Conservation (phyloP, 2,113 vertebrate genomes). For the Rostratula benghalensis region DNA sequence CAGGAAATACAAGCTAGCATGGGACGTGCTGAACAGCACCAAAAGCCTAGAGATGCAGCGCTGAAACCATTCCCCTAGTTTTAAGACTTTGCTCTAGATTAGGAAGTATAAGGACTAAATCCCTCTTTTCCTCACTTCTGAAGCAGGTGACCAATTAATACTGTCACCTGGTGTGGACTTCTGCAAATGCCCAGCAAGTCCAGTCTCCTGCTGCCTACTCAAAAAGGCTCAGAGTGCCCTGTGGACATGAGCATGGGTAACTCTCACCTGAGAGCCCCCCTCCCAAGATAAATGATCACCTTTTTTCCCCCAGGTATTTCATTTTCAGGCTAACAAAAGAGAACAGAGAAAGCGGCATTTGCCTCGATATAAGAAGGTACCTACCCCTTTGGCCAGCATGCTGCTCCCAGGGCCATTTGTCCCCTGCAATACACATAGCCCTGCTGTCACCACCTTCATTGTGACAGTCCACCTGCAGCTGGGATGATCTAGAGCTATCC, state of each 20-base stretch:
- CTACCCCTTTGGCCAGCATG: background rate
- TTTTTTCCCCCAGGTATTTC: background rate
- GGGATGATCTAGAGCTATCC: background rate
- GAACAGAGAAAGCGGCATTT: background rate
- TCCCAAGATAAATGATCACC: fast-evolving
- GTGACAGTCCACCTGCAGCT: background rate
- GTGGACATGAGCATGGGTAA: background rate
- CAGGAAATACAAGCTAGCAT: background rate
- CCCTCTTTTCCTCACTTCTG: background rate
- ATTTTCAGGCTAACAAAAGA: background rate
- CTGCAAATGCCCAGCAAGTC: background rate
- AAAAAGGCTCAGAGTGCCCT: background rate
- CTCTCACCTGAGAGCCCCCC: background rate
- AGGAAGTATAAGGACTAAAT: background rate
- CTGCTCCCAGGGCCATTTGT: fast-evolving
- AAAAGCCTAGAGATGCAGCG: fast-evolving
- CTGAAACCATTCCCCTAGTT: background rate
- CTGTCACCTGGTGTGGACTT: fast-evolving
- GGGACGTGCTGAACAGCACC: background rate
- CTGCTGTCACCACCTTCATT: background rate
- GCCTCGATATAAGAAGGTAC: no score
- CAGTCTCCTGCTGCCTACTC: background rate
- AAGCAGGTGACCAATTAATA: background rate
- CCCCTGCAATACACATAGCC: no score
- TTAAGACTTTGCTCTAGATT: background rate